Percentiles rank a stretch among this genome's conserved stretches.
Evolutionary conservation across 1,140 invertebrate species (phyloP).

Genomic region (Whitmania pigra): DNA sequence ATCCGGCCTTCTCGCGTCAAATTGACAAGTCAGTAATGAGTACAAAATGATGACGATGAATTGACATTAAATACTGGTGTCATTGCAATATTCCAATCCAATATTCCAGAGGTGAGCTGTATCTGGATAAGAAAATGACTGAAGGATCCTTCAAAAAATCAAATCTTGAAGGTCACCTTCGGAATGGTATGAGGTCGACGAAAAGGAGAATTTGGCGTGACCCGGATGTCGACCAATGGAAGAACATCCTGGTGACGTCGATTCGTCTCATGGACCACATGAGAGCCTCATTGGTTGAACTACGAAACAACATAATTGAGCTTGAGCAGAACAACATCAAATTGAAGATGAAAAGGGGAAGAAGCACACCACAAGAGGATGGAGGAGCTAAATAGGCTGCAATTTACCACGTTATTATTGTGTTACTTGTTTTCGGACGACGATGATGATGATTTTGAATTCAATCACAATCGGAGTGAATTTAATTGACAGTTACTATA

Average conservation of each 20-base stretch:
- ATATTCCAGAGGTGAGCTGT: slow-evolving; percentile 37
- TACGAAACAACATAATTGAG: too few species aligned
- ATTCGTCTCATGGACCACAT: slow-evolving; percentile 34
- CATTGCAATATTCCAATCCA: background rate
- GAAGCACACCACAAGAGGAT: too few species aligned
- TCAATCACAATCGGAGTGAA: too few species aligned
- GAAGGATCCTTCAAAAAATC: background rate
- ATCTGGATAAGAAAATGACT: background rate
- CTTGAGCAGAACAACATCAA: too few species aligned
- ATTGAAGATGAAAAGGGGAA: too few species aligned
- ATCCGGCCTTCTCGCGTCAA: background rate
- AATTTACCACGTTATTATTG: too few species aligned
- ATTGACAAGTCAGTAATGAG: background rate
- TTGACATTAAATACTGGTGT: background rate
- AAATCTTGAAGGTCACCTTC: background rate
- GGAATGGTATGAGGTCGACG: background rate
- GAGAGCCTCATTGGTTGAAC: slow-evolving; percentile 15
- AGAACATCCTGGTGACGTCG: slow-evolving; percentile 50
- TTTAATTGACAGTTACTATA: too few species aligned
- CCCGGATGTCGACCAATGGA: slow-evolving; percentile 62
- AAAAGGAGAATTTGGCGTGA: slow-evolving; percentile 34
- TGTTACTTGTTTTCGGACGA: too few species aligned
- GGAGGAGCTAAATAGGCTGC: too few species aligned
- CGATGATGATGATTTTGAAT: too few species aligned
- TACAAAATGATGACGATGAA: background rate